These are phyloP conservation scores for Zosterops borbonicus DNA, from an alignment of 2,113 vertebrate genomes.

Conservation along the genomic window DNA sequence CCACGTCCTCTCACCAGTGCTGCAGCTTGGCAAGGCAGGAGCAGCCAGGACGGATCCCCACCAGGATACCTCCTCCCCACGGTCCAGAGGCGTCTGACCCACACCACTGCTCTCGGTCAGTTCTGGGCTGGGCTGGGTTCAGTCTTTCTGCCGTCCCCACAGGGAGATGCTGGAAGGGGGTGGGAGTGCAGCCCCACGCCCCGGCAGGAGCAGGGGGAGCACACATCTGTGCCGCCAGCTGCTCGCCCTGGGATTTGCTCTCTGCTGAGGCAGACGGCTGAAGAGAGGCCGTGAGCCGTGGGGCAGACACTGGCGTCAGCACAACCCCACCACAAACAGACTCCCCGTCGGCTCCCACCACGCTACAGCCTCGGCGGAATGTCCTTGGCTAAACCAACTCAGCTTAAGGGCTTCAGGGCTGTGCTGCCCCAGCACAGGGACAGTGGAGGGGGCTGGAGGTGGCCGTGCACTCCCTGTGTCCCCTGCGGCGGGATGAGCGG, in stretches of 20 bases:
- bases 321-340: background rate
- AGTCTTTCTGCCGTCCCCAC: accelerated
- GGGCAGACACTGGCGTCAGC: background rate
- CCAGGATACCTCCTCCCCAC: accelerated
- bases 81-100: accelerated
- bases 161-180: background rate
- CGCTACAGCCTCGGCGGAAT: accelerated
- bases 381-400: background rate
- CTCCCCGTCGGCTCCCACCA: accelerated
- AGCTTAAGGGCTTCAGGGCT: background rate
- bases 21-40: accelerated
- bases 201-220: background rate
- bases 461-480: background rate
- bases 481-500: accelerated
- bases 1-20: background rate
- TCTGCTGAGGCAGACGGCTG: background rate
- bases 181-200: accelerated
- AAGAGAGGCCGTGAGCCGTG: accelerated
- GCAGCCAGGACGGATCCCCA: accelerated
- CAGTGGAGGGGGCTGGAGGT: accelerated
- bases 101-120: accelerated
- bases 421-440: background rate
- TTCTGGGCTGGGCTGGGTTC: accelerated
- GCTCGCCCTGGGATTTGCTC: background rate
- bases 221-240: background rate